These are phyloP conservation scores for Gymnoscopelus braueri DNA, from an alignment of 2,797 vertebrate species.

Conservation along the genomic window DNA sequence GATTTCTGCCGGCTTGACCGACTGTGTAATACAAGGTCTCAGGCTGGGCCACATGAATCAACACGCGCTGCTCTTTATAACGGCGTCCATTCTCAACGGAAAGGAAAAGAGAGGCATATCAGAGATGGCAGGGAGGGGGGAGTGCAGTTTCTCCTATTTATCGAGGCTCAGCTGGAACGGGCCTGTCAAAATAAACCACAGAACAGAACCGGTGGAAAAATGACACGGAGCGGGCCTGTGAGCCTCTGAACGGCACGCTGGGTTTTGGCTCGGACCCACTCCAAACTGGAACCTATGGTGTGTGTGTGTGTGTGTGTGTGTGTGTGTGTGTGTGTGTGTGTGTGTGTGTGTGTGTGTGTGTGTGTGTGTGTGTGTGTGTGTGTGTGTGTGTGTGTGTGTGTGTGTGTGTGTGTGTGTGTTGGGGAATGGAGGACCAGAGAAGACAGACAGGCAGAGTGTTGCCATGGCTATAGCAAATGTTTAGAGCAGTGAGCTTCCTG, in stretches of 20 bases:
- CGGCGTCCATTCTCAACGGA: constrained; percentile 44
- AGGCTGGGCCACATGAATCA: constrained; percentile 51
- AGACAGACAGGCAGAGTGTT: background rate
- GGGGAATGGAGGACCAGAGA: too few species aligned
- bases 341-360: constrained; percentile 7
- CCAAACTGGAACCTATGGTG: constrained; percentile 62
- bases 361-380: constrained; percentile 3
- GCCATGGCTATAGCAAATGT: constrained; percentile 22
- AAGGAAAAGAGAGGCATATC: constrained; percentile 40
- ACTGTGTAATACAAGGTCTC: constrained; percentile 40
- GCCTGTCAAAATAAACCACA: constrained; percentile 73
- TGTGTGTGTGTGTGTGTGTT: too few species aligned
- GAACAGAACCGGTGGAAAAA: constrained; percentile 69
- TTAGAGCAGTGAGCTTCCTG: constrained; percentile 14
- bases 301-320: background rate
- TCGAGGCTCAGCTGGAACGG: constrained; percentile 59
- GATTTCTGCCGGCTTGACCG: constrained; percentile 44
- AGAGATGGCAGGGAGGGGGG: background rate
- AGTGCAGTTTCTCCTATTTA: constrained; percentile 41
- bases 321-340: background rate
- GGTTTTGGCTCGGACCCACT: constrained; percentile 69
- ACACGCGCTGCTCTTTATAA: constrained; percentile 28
- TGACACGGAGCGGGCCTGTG: constrained; percentile 58
- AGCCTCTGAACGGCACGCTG: constrained; percentile 57
- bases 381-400: too few species aligned